phyloP scores from a whole-genome alignment of 1,140 invertebrate species.

The Zaprionus gabonicus region DNA sequence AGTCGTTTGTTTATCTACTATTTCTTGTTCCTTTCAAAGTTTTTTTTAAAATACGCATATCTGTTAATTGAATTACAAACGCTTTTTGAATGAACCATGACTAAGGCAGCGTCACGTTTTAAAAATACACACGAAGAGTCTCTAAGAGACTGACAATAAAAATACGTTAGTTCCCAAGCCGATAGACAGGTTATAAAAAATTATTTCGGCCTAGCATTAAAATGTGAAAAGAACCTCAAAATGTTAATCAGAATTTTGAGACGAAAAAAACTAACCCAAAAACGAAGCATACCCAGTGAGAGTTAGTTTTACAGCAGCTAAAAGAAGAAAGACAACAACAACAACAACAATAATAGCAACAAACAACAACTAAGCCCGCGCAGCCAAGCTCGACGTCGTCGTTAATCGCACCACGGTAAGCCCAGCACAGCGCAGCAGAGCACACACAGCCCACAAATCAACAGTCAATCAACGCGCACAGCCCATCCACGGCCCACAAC shows the following conservation, averaged over 20 bases:
- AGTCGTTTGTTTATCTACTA: not conserved
- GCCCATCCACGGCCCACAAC: conserved; percentile 33
- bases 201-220: conserved; percentile 26
- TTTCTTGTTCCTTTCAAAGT: not conserved
- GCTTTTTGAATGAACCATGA: conserved; percentile 21
- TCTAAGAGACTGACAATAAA: conserved; percentile 27
- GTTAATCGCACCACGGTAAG: conserved; percentile 10
- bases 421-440: not conserved
- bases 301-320: conserved; percentile 26
- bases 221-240: conserved; percentile 12
- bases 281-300: conserved; percentile 36
- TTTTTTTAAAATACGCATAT: conserved; percentile 6
- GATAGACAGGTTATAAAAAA: conserved; percentile 49
- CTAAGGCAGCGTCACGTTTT: conserved; percentile 33
- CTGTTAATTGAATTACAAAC: conserved; percentile 49
- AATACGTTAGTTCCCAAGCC: conserved; percentile 31
- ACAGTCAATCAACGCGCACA: conserved; percentile 66
- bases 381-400: conserved; percentile 63
- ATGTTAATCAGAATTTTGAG: conserved; percentile 5
- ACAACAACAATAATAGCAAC: not conserved
- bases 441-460: conserved; percentile 60
- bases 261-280: conserved; percentile 1
- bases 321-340: conserved; percentile 16
- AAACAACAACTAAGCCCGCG: conserved; percentile 23
- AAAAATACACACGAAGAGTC: conserved; percentile 9